Conservation (phyloP, 2,113 vertebrate species). For the Ammospiza caudacuta region DNA sequence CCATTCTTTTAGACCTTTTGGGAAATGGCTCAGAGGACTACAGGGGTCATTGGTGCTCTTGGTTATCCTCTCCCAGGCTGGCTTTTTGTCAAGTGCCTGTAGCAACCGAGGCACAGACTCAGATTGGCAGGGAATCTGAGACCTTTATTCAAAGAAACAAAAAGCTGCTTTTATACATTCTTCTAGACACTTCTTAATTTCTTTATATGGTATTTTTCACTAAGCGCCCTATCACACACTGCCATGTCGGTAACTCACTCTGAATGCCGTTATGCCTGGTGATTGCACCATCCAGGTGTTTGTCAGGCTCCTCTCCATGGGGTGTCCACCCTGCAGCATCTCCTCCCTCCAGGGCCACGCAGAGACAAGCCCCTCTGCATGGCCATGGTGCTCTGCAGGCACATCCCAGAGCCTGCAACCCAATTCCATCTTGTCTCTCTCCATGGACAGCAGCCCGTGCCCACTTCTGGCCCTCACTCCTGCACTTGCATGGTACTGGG, state of each 20-base stretch:
- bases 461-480: not conserved
- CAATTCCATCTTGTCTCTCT: not conserved
- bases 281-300: accelerated
- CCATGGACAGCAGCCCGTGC: not conserved
- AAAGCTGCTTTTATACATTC: not conserved
- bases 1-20: not conserved
- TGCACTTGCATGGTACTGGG: not conserved
- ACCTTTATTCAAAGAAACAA: not conserved
- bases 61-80: not conserved
- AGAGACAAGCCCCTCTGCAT: too few relatives aligned
- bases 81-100: not conserved
- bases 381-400: not conserved
- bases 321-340: accelerated
- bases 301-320: not conserved
- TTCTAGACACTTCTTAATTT: not conserved
- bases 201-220: not conserved
- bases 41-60: not conserved
- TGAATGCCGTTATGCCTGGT: accelerated
- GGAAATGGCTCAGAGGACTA: not conserved
- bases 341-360: accelerated
- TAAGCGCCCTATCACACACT: accelerated
- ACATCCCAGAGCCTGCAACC: not conserved
- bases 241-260: not conserved
- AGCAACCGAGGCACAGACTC: accelerated
- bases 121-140: not conserved